phyloP scores from a whole-genome alignment of 2,888 invertebrate species.

The Metalampra italica region DNA sequence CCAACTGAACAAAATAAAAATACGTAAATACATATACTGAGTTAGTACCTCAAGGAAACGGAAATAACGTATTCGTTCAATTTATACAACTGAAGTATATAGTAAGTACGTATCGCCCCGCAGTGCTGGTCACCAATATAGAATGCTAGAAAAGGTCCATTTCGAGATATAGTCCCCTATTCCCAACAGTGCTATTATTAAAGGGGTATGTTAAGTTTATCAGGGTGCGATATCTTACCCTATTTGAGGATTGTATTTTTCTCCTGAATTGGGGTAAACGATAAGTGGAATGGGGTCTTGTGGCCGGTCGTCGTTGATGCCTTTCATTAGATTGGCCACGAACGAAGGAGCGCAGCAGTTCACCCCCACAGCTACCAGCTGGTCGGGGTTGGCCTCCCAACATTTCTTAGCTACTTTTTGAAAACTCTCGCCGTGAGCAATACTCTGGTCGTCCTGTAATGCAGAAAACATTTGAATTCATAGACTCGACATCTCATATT shows the following conservation, averaged over 20 bases:
- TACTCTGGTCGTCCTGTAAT: slow-evolving; percentile 71
- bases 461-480: background rate
- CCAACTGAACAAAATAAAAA: slow-evolving; percentile 73
- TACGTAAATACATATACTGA: background rate
- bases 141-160: too few species aligned
- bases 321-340: slow-evolving; percentile 59
- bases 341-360: slow-evolving; percentile 86
- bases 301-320: slow-evolving; percentile 70
- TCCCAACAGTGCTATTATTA: slow-evolving; percentile 4
- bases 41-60: too few species aligned
- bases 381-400: slow-evolving; percentile 83
- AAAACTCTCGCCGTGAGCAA: slow-evolving; percentile 90
- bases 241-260: slow-evolving; percentile 84
- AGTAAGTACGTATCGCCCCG: too few species aligned
- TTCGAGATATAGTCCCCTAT: background rate
- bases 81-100: too few species aligned
- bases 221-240: slow-evolving; percentile 69
- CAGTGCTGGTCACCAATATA: too few species aligned
- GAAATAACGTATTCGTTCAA: too few species aligned
- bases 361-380: slow-evolving; percentile 90
- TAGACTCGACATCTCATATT: too few species aligned
- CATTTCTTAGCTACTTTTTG: slow-evolving; percentile 84
- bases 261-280: slow-evolving; percentile 96
- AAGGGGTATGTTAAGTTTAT: slow-evolving; percentile 19
- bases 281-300: slow-evolving; percentile 84